Base-by-base conservation (phyloP, 2,797 vertebrate species). In the Chloroceryle inda region DNA sequence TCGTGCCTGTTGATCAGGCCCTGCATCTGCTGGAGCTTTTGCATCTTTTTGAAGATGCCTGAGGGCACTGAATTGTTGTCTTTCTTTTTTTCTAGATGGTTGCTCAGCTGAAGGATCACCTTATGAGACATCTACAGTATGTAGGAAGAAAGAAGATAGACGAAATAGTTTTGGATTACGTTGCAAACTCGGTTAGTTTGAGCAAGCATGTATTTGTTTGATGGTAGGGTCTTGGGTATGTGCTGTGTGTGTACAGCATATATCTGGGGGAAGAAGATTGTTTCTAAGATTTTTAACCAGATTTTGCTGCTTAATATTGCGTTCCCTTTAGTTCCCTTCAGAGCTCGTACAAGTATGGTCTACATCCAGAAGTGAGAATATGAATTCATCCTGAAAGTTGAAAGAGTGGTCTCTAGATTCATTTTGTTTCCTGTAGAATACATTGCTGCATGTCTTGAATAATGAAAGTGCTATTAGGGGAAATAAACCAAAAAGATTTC, bases 111-210 rank as follows among this genome's bases (percentile, higher is more conserved):
- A 98, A 98, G 88, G 99, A 99, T 69, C 99, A 99, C 88, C 98
- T 99, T 82, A 98, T 98, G 97, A 98, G 98, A 97, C 98, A 99
- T 88, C 97, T 99, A 37, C 99, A 98, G 88, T 98, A 98, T 62
- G 91, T 99, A 69, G 99, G 99, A 91, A 99, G 98, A 98, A 99
- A 99, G 98, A 99, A 98, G 97, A 98, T 98, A 21, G 99, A 99
- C 84, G 97, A 97, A 31, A 98, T 99, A 95, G 99, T 99, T 81
- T 95, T 99, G 97, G 98, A 98, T 97, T 99, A 99, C 0, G 97
- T 99, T 78, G 99, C 99, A 90, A 99, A 99, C 93, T 90, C 98
- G 98, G 98, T 98, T 89, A 62, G 98, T 97, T 81, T 77, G 29
- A 81, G 31, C 50, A 68, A 85, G 23, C 6, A 1, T 49, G 16